Evolutionary conservation across 2,113 vertebrate species (phyloP), one percentile per base, ranked within the genome.

Genomic region (Promerops cafer): DNA sequence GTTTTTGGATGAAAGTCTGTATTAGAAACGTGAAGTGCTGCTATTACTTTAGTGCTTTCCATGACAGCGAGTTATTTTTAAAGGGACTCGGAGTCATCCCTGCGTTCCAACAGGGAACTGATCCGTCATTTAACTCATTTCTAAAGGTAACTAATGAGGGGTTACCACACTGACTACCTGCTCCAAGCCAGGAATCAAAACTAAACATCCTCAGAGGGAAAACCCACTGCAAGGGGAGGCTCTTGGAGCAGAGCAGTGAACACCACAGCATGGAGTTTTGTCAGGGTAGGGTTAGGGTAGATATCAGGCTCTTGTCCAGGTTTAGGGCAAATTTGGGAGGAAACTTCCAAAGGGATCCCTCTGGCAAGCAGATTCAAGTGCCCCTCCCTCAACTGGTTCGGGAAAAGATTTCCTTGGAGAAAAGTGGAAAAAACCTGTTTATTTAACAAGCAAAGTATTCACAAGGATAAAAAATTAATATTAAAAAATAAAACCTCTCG

Each of bases 231-330:
- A 16, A 16, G 6, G 4, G 3, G 5, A 9, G 9, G 22, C 6
- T 4, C 60, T 39, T 60, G 20, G 45, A 59, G 33, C 10, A 66
- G 19, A 52, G 52, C 44, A 66, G 33, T 44, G 77, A 60, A 6
- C 28, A 40, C 9, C 45, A 15, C 40, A 59, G 28, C 28, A 12
- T 10, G n/a, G n/a, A 22, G 20, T 1, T 30, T 5, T 47, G n/a
- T 0, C 24, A 74, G 44, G 35, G 5, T 5, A 22, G 16, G 13
- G 0, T 54, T 8, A 13, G n/a, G 23, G 1, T 15, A 2, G 31
- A 4, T 4, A 3, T 54, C 30, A 40, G 24, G 7, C 0, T 52
- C 31, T 65, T 52, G 17, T 39, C 37, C 17, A 28, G 26, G 11
- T 39, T 39, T 61, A 39, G 59, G 17, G 26, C 6, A 8, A 39